phyloP scores from a whole-genome alignment of 2,888 invertebrate genomes.

The Drosophila paramelanica region DNA sequence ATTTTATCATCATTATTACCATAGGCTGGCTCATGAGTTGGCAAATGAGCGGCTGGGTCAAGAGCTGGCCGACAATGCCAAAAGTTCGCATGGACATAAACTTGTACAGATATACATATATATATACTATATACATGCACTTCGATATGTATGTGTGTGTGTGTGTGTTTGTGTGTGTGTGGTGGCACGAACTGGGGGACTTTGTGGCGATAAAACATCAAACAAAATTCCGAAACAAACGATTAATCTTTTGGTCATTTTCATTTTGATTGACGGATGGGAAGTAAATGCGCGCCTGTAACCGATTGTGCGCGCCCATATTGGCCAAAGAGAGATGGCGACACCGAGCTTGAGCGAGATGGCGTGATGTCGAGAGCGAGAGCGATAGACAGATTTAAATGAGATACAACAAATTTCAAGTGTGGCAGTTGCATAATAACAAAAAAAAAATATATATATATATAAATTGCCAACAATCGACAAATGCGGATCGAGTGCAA shows the following conservation, averaged over 20 bases:
- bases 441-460: background rate
- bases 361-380: background rate
- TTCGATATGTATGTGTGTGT: slow-evolving; percentile 11
- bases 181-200: slow-evolving; percentile 57
- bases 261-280: slow-evolving; percentile 84
- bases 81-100: slow-evolving; percentile 58
- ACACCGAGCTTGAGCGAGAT: background rate
- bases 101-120: slow-evolving; percentile 23
- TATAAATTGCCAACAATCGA: background rate
- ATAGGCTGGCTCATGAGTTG: slow-evolving; percentile 51
- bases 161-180: slow-evolving; percentile 23
- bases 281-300: slow-evolving; percentile 73
- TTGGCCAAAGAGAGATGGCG: slow-evolving; percentile 18
- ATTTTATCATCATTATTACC: slow-evolving; percentile 24
- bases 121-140: background rate
- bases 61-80: slow-evolving; percentile 58
- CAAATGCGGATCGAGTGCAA: slow-evolving; percentile 17
- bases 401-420: slow-evolving; percentile 50
- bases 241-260: slow-evolving; percentile 84
- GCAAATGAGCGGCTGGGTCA: slow-evolving; percentile 49
- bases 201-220: slow-evolving; percentile 81
- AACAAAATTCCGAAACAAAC: slow-evolving; percentile 83
- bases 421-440: slow-evolving; percentile 43
- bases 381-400: slow-evolving; percentile 26
- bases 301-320: slow-evolving; percentile 41